These are phyloP conservation scores for Benitochromis conjunctus DNA, from an alignment of 2,113 vertebrate genomes.

Conservation along the genomic window DNA sequence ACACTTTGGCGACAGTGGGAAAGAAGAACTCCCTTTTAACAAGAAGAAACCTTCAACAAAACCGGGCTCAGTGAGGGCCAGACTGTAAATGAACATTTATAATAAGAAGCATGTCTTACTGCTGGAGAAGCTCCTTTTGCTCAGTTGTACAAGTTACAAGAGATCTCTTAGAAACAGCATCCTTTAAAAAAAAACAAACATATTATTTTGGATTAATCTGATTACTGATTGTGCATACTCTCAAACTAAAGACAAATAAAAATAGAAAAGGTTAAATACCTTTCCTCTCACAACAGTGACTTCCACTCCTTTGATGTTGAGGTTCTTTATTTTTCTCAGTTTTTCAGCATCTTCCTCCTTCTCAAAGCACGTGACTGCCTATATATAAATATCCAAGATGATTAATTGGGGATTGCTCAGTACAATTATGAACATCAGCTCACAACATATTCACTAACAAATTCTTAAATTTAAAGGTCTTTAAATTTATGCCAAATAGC, in stretches of 20 bases:
- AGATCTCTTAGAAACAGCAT: neutral
- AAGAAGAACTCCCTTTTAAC: neutral
- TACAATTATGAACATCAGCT: neutral
- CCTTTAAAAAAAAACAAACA: neutral
- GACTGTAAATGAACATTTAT: neutral
- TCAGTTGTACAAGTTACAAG: neutral
- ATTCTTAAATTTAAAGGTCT: neutral
- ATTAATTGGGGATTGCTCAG: neutral
- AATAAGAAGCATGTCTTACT: neutral
- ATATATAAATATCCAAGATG: neutral
- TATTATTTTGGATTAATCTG: neutral
- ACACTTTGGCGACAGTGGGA: neutral
- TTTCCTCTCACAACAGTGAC: conserved; percentile 19
- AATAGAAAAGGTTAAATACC: conserved; percentile 19
- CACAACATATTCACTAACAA: neutral
- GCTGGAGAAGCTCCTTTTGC: neutral
- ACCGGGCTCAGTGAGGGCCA: neutral
- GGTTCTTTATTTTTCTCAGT: conserved; percentile 23
- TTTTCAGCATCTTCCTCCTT: conserved; percentile 61
- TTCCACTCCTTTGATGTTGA: conserved; percentile 24
- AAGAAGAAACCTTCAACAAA: neutral
- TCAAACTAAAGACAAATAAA: neutral
- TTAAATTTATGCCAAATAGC: neutral
- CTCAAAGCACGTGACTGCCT: conserved; percentile 66
- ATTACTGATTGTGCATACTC: neutral